A percentile compares a stretch with the other conserved stretches of the same genome.
phyloP scores from a whole-genome alignment of 2,113 vertebrate species.

The Syngnathus floridae region DNA sequence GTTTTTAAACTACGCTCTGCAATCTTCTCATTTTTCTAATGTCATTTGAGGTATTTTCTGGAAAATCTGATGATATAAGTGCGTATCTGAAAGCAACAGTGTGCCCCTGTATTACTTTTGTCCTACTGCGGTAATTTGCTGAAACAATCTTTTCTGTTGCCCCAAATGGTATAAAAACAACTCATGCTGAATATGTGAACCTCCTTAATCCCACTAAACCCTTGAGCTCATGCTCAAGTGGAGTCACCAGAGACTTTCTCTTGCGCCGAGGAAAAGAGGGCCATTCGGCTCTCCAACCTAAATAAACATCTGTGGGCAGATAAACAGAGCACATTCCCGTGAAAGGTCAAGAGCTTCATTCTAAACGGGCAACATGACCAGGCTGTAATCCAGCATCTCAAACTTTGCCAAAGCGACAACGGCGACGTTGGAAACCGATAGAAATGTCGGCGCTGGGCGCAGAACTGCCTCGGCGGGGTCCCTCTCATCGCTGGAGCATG shows the following conservation, averaged over 20 bases:
- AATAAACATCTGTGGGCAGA: slow-evolving; percentile 51
- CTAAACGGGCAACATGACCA: slow-evolving; percentile 40
- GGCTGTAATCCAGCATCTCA: slow-evolving; percentile 40
- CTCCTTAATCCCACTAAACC: slow-evolving; percentile 31
- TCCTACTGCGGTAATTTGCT: not conserved
- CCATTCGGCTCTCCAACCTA: slow-evolving; percentile 22
- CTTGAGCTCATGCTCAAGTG: slow-evolving; percentile 31
- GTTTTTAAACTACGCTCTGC: not conserved
- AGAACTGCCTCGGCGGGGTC: slow-evolving; percentile 23
- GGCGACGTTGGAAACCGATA: slow-evolving; percentile 37
- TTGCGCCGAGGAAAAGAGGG: slow-evolving; percentile 19
- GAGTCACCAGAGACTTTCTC: slow-evolving; percentile 18
- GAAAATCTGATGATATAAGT: not conserved
- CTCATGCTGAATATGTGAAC: slow-evolving; percentile 31
- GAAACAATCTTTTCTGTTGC: not conserved
- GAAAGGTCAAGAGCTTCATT: slow-evolving; percentile 51
- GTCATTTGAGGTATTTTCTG: not conserved
- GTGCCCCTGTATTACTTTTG: not conserved
- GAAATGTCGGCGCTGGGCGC: slow-evolving; percentile 40
- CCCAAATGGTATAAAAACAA: slow-evolving; percentile 12
- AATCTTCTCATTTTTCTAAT: not conserved
- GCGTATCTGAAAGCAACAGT: not conserved
- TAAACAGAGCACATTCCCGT: slow-evolving; percentile 31
- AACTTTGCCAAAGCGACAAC: slow-evolving; percentile 21
- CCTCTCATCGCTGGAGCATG: slow-evolving; percentile 34